Conservation (phyloP, 2,888 invertebrate species). For the Pandemis heparana region DNA sequence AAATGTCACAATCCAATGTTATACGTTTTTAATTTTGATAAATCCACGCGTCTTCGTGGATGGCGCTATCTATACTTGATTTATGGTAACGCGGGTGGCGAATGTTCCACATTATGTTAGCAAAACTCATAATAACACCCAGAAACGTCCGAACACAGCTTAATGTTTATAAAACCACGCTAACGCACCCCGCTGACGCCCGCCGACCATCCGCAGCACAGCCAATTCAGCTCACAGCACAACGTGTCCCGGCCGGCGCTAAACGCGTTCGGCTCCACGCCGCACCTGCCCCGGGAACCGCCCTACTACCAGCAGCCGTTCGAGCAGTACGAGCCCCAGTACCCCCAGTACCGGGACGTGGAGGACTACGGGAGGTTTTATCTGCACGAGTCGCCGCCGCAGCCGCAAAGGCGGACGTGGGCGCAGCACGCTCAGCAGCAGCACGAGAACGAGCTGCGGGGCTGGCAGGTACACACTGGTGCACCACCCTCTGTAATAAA, state of each 20-base stretch:
- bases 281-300: conserved; percentile 74
- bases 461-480: conserved; percentile 67
- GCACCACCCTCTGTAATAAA: not conserved
- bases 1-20: too few relatives aligned
- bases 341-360: conserved; percentile 63
- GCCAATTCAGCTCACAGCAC: conserved; percentile 84
- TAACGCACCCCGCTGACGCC: conserved; percentile 7
- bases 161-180: not conserved
- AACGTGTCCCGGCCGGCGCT: conserved; percentile 72
- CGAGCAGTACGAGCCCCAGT: conserved; percentile 50
- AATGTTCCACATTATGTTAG: too few relatives aligned
- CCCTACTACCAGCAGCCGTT: conserved; percentile 54
- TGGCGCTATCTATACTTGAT: too few relatives aligned
- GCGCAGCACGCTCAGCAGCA: conserved; percentile 86
- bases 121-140: too few relatives aligned
- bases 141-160: not conserved
- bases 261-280: conserved; percentile 80
- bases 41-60: too few relatives aligned
- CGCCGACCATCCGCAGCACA: conserved; percentile 72
- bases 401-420: conserved; percentile 88
- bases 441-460: conserved; percentile 81
- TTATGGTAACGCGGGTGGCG: too few relatives aligned
- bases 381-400: conserved; percentile 88
- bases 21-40: too few relatives aligned
- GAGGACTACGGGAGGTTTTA: conserved; percentile 86